phyloP scores from a whole-genome alignment of 1,140 invertebrate species.

The Phymastichus coffea region DNA sequence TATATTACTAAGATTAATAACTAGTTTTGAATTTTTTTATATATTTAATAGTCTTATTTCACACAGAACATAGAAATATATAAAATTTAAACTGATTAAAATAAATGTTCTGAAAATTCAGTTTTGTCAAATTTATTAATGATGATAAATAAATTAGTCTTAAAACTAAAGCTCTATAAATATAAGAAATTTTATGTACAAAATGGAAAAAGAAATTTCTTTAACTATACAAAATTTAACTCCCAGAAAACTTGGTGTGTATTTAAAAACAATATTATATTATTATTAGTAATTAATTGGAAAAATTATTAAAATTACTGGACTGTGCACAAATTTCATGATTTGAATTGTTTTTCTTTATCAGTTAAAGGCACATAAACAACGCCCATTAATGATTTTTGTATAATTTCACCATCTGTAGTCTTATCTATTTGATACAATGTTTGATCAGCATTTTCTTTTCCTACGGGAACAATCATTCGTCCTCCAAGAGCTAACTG shows the following conservation, averaged over 20 bases:
- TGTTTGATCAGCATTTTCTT: conserved; percentile 77
- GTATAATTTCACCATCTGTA: conserved; percentile 73
- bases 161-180: background rate
- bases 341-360: conserved; percentile 65
- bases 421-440: conserved; percentile 86
- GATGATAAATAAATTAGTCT: background rate
- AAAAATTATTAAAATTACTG: conserved; percentile 34
- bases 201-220: too few relatives aligned
- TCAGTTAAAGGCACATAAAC: conserved; percentile 97
- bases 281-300: conserved; percentile 7
- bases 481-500: conserved; percentile 82
- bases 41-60: too few relatives aligned
- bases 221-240: too few relatives aligned
- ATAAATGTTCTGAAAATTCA: too few relatives aligned
- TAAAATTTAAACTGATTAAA: too few relatives aligned
- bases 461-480: conserved; percentile 89
- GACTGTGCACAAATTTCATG: conserved; percentile 44
- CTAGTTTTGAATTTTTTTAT: too few relatives aligned
- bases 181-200: background rate
- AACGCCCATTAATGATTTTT: conserved; percentile 88
- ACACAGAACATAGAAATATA: too few relatives aligned
- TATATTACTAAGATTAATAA: too few relatives aligned
- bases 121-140: background rate
- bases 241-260: background rate
- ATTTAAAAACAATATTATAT: background rate